phyloP scores from a whole-genome alignment of 2,113 vertebrate species.

The Nibea albiflora region DNA sequence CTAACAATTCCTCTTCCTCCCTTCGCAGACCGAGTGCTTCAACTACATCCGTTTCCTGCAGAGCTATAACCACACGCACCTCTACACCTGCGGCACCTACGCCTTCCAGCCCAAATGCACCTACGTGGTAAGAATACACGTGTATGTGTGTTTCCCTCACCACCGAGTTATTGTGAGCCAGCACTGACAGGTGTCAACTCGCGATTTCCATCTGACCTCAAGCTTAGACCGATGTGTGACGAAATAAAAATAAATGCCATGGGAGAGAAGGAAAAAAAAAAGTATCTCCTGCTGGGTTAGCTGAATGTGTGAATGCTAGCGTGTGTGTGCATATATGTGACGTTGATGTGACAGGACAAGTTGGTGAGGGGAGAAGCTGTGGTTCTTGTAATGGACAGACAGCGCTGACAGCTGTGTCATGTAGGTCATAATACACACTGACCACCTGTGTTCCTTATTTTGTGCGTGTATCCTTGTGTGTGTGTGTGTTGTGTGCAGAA shows the following conservation, averaged over 20 bases:
- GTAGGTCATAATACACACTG: conserved; percentile 45
- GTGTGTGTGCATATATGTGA: conserved; percentile 11
- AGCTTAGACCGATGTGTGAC: conserved; percentile 47
- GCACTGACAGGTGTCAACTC: conserved; percentile 66
- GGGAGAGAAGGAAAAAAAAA: conserved; percentile 11
- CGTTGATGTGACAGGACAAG: conserved; percentile 58
- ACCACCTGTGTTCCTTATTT: conserved; percentile 52
- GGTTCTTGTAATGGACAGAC: conserved; percentile 43
- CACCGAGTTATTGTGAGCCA: neutral
- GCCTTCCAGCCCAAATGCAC: conserved; percentile 97
- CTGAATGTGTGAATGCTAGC: conserved; percentile 15
- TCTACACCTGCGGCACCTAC: conserved; percentile 94
- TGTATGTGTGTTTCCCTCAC: neutral
- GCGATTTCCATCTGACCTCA: conserved; percentile 43
- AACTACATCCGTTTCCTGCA: conserved; percentile 97
- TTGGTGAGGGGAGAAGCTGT: conserved; percentile 30
- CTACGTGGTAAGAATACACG: conserved; percentile 89
- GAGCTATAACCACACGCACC: conserved; percentile 91
- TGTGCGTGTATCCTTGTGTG: conserved; percentile 25
- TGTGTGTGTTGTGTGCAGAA: conserved; percentile 73
- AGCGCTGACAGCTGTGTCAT: conserved; percentile 62
- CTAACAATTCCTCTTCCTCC: conserved; percentile 24
- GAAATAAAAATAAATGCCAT: conserved; percentile 66
- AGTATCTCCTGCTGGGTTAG: conserved; percentile 18
- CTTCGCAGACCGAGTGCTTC: conserved; percentile 93